Percentiles rank a stretch among this genome's conserved stretches.
Evolutionary conservation across 2,888 invertebrate genomes (phyloP).

Genomic region (Timandra comae): DNA sequence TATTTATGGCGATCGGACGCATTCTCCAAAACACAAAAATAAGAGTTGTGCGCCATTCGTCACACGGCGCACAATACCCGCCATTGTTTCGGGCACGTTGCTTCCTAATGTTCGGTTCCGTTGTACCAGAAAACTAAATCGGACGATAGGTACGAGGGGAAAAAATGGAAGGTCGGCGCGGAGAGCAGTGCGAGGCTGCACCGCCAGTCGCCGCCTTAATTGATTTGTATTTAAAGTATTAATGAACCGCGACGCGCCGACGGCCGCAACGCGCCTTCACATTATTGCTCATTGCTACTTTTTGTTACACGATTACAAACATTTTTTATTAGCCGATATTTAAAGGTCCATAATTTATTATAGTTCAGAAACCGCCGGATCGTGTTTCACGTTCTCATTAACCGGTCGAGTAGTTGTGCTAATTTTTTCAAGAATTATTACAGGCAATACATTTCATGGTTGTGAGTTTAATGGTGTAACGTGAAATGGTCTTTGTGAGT

Average conservation of each 20-base stretch:
- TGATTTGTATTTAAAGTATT: constrained; percentile 63
- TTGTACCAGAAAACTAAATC: constrained; percentile 51
- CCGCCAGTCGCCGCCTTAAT: constrained; percentile 57
- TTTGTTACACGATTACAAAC: constrained; percentile 53
- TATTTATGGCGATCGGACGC: constrained; percentile 61
- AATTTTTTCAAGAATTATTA: constrained; percentile 67
- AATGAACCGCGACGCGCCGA: constrained; percentile 56
- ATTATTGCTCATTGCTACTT: constrained; percentile 48
- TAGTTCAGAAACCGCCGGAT: constrained; percentile 51
- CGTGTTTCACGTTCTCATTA: constrained; percentile 71
- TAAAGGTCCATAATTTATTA: constrained; percentile 61
- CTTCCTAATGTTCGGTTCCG: constrained; percentile 46
- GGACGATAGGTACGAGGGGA: constrained; percentile 35
- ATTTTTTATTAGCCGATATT: constrained; percentile 52
- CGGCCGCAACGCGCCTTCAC: constrained; percentile 39
- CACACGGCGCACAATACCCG: constrained; percentile 55
- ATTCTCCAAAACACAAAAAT: constrained; percentile 70
- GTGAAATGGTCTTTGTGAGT: constrained; percentile 45
- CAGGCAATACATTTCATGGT: constrained; percentile 60
- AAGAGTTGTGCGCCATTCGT: constrained; percentile 59
- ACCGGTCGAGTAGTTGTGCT: constrained; percentile 68
- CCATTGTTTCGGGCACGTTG: constrained; percentile 62
- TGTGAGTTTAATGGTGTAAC: constrained; percentile 53
- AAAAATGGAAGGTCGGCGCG: constrained; percentile 38
- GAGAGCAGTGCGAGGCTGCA: constrained; percentile 35